A percentile compares a stretch with the other conserved stretches of the same genome.
Conservation (phyloP, 35 echinoderm and acorn worm genomes). For the Stichopus chloronotus region DNA sequence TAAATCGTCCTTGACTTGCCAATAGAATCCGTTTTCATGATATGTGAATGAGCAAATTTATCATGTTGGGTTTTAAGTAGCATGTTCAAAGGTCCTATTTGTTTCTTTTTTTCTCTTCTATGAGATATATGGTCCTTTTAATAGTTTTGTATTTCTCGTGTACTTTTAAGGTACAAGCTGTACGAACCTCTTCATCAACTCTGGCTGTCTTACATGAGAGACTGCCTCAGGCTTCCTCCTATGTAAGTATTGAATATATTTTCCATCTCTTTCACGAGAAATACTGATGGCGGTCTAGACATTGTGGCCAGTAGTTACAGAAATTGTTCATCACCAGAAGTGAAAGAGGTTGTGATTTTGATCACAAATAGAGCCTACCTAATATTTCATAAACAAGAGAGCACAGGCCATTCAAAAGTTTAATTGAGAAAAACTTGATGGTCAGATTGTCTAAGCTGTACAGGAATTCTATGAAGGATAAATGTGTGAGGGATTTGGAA, state of each 20-base stretch:
- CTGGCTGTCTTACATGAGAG: constrained; percentile 92
- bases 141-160: not conserved
- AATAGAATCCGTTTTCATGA: no score
- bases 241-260: not conserved
- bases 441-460: no score
- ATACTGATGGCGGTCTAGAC: not conserved
- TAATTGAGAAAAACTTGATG: no score
- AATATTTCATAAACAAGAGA: no score
- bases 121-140: not conserved
- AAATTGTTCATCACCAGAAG: not conserved
- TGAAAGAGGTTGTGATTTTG: not conserved
- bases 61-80: not conserved
- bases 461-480: no score
- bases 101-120: not conserved
- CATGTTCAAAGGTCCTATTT: not conserved
- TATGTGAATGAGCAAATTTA: no score
- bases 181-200: constrained; percentile 88
- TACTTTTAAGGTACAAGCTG: constrained; percentile 72
- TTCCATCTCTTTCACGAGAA: not conserved
- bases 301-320: not conserved
- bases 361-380: no score
- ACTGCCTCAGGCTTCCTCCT: constrained; percentile 46
- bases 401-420: no score
- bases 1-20: no score
- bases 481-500: no score